Evolutionary conservation across 2,113 vertebrate species (phyloP).

Genomic region (Carollia perspicillata): DNA sequence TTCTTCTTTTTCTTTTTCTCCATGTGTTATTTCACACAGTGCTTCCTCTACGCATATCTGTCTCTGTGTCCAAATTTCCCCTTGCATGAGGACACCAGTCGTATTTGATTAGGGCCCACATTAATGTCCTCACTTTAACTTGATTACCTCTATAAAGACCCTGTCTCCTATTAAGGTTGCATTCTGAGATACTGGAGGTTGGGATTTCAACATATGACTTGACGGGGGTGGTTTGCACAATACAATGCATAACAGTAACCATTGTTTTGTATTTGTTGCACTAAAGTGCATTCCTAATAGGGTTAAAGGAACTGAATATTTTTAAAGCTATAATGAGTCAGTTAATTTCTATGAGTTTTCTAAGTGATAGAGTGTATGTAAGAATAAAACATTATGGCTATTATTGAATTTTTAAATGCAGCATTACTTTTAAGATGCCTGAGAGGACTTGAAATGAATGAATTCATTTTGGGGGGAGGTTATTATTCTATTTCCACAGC

Average conservation of each 20-base stretch:
- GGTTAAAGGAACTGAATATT: slow-evolving; percentile 8
- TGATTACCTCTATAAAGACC: neutral
- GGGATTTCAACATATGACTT: neutral
- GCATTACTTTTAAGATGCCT: slow-evolving; percentile 14
- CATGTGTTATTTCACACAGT: neutral
- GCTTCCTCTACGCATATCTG: neutral
- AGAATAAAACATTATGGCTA: slow-evolving; percentile 17
- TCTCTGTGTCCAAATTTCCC: neutral
- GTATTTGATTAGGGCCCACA: neutral
- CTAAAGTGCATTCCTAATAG: neutral
- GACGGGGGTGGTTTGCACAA: neutral
- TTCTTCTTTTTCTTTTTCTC: neutral
- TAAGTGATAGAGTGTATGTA: neutral
- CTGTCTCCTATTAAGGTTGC: neutral
- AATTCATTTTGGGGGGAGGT: slow-evolving; percentile 33
- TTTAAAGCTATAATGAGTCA: neutral
- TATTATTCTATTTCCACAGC: slow-evolving; percentile 66
- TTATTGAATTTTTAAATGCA: slow-evolving; percentile 55
- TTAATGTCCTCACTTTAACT: neutral
- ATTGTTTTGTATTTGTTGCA: neutral
- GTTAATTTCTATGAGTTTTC: slow-evolving; percentile 51
- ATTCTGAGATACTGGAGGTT: neutral
- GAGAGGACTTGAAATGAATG: slow-evolving; percentile 37
- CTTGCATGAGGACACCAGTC: neutral
- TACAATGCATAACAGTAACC: neutral